Evolutionary conservation across 2,113 vertebrate species (phyloP).

Genomic region (Muntiacus reevesi): DNA sequence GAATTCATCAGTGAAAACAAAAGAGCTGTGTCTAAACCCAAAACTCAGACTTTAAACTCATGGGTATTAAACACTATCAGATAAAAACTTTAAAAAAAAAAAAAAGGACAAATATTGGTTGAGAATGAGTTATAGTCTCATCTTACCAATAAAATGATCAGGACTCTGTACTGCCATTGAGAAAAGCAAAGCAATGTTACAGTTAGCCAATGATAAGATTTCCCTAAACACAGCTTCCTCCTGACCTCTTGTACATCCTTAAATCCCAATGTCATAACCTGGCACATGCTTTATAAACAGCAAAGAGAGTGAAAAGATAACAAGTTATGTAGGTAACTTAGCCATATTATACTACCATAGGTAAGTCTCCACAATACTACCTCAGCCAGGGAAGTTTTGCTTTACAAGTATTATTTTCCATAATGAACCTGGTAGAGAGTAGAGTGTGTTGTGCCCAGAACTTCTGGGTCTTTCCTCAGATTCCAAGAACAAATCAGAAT

Average conservation of each 20-base stretch:
- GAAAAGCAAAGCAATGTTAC: constrained; percentile 1
- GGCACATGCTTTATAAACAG: background rate
- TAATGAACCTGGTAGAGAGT: background rate
- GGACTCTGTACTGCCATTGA: background rate
- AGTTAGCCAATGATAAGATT: background rate
- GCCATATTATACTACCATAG: background rate
- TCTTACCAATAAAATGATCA: background rate
- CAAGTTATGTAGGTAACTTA: background rate
- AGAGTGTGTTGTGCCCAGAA: background rate
- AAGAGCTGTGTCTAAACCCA: background rate
- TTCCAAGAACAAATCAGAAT: constrained; percentile 27
- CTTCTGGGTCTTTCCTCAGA: background rate
- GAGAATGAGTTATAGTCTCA: constrained; percentile 18
- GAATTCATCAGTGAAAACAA: constrained; percentile 10
- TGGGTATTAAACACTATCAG: background rate
- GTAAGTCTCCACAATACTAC: background rate
- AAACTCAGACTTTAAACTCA: constrained; percentile 11
- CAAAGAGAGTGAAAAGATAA: constrained; percentile 19
- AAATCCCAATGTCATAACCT: background rate
- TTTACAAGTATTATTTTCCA: background rate
- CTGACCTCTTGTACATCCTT: background rate
- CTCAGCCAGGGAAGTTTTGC: background rate
- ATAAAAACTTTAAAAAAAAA: background rate
- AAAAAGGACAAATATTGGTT: background rate
- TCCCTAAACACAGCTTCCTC: background rate